These are phyloP conservation scores for Forbesichthys papilliferus DNA, from an alignment of 2,113 vertebrate genomes.

Conservation along the genomic window DNA sequence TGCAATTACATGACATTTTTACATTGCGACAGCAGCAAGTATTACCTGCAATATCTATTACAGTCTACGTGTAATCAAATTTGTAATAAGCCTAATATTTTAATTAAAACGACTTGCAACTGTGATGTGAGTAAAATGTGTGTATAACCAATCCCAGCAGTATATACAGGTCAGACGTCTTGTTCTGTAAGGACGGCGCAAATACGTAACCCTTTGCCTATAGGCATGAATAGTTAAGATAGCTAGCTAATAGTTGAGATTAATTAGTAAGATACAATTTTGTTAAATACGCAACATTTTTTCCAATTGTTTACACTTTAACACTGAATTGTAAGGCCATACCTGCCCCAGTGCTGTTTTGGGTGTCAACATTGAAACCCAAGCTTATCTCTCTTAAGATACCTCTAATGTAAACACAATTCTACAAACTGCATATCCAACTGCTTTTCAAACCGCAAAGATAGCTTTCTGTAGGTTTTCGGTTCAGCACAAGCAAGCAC, in stretches of 20 bases:
- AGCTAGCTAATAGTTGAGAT: too few species aligned
- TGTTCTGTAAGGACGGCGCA: too few species aligned
- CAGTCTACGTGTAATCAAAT: neutral
- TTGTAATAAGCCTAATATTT: neutral
- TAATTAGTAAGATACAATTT: too few species aligned
- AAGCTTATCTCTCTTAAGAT: slow-evolving; percentile 17
- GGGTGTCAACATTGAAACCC: slow-evolving; percentile 38
- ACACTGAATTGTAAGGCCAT: slow-evolving; percentile 11
- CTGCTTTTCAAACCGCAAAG: slow-evolving; percentile 27
- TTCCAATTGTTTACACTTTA: too few species aligned
- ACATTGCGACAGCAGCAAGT: neutral
- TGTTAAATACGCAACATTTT: too few species aligned
- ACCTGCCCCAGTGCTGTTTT: slow-evolving; percentile 26
- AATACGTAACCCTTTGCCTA: too few species aligned
- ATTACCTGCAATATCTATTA: too few species aligned
- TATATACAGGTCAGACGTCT: too few species aligned
- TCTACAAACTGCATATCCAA: slow-evolving; percentile 22
- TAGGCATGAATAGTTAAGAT: too few species aligned
- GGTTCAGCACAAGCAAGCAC: slow-evolving; percentile 48
- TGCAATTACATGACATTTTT: slow-evolving; percentile 6
- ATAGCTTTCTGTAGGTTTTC: slow-evolving; percentile 13
- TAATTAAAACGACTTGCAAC: too few species aligned
- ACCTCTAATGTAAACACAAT: slow-evolving; percentile 60
- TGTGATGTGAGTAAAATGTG: too few species aligned
- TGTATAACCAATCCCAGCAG: too few species aligned